Base-by-base conservation (phyloP, 2,797 vertebrate genomes). In the Brotula barbata region DNA sequence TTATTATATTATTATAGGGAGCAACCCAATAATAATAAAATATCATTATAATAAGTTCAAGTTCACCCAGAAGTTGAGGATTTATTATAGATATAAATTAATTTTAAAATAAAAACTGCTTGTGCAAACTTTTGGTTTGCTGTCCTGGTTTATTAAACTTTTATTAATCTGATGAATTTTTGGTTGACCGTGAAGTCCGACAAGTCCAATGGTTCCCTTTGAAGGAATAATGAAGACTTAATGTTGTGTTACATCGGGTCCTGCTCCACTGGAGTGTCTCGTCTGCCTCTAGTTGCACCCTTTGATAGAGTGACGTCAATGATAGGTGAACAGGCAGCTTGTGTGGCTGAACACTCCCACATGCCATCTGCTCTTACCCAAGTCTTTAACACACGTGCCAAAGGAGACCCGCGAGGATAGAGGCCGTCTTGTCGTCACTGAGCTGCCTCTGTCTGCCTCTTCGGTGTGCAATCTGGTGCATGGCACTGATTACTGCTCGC, bases 381-480 rank as follows among this genome's bases (percentile, higher is more conserved):
- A 58, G 72, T 54, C 71, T 68, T 58, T 68, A 48, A 6, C 68
- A 65, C 84, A 81, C 74, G 83, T 89, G 85, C 87, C 82, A 80
- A 58, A 80, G 76, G 73, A 72, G 74, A 78, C 72, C 81, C 60
- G 16, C 22, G 2, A 71, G 68, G 72, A 88, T 76, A 85, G 83
- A 89, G 85, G 73, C 61, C 73, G 79, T 82, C 49, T 88, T 89
- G 85, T 89, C 79, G 77, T 84, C 85, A 81, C 72, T 60, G 80
- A 86, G 73, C 80, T n/a, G 50, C 68, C 76, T 80, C 80, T 75
- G 76, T 82, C 67, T 53, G 84, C 83, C 81, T 76, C 80, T 82
- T 78, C 70, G 78, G 69, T 84, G 90, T 90, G 87, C 84, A 87
- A 75, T 88, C 85, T 90, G 85, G 89, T 89, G 91, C 89, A 89